Evolutionary conservation across 2,888 invertebrate species (phyloP).

Genomic region (Leucophenga montana): DNA sequence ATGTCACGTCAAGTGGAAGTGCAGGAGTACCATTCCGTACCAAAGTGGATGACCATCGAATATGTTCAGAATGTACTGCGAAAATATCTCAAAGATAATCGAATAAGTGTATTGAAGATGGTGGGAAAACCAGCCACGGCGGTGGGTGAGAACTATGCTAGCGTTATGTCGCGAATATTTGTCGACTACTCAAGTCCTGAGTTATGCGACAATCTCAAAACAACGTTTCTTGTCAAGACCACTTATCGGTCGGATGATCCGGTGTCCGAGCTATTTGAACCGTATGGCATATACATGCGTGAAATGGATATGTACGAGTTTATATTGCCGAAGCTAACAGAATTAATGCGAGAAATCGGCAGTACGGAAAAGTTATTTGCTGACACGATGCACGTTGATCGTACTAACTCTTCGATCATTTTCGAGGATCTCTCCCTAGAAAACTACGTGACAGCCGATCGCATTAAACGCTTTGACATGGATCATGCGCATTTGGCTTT

Average conservation of each 20-base stretch:
- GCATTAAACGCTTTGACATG: slow-evolving; percentile 65
- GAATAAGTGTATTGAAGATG: slow-evolving; percentile 42
- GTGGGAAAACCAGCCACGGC: slow-evolving; percentile 45
- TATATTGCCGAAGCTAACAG: slow-evolving; percentile 56
- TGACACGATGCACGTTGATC: slow-evolving; percentile 57
- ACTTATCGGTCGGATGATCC: slow-evolving; percentile 38
- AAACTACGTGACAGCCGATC: slow-evolving; percentile 53
- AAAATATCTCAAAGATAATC: slow-evolving; percentile 37
- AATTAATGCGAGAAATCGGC: slow-evolving; percentile 47
- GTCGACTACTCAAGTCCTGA: slow-evolving; percentile 36
- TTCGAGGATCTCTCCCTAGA: slow-evolving; percentile 60
- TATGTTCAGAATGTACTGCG: slow-evolving; percentile 47
- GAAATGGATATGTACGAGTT: slow-evolving; percentile 64
- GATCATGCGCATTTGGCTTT: slow-evolving; percentile 69
- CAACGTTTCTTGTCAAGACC: slow-evolving; percentile 49
- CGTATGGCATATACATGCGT: slow-evolving; percentile 50
- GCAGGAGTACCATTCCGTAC: slow-evolving; percentile 18
- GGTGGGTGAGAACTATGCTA: slow-evolving; percentile 56
- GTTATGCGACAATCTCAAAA: slow-evolving; percentile 24
- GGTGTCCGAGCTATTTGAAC: slow-evolving; percentile 40
- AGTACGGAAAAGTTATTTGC: slow-evolving; percentile 53
- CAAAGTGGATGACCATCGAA: slow-evolving; percentile 50
- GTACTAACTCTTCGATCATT: slow-evolving; percentile 51
- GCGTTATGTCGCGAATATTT: slow-evolving; percentile 51
- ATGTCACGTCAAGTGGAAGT: background rate